Conservation (phyloP, 2,113 vertebrate genomes). For the Terrapene triunguis region DNA sequence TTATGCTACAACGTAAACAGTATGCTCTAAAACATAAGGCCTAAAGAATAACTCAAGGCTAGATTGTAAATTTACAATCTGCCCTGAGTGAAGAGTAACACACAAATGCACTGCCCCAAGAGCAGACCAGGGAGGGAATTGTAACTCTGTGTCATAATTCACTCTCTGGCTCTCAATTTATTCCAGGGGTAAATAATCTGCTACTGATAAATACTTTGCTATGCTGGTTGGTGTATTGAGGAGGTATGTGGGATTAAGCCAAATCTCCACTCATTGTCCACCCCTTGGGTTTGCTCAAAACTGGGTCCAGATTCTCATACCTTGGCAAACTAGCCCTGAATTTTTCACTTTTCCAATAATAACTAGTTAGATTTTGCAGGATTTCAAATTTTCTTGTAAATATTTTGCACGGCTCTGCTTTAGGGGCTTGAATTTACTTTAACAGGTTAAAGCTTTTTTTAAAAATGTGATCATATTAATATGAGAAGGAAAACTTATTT, state of each 20-base stretch:
- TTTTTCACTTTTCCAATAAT: not conserved
- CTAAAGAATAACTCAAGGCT: not conserved
- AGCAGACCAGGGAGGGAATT: not conserved
- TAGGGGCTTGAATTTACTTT: not conserved
- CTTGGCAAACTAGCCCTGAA: not conserved
- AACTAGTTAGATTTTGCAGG: accelerated
- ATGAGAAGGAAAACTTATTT: not conserved
- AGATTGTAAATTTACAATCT: not conserved
- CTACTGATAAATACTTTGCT: not conserved
- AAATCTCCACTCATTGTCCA: not conserved
- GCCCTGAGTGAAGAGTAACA: not conserved
- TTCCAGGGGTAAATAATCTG: not conserved
- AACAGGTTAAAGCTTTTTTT: accelerated
- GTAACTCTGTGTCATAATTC: not conserved
- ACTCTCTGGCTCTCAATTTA: not conserved
- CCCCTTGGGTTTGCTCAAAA: accelerated
- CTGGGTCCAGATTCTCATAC: accelerated
- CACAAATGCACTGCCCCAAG: accelerated
- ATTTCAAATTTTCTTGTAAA: not conserved
- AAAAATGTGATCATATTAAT: not conserved
- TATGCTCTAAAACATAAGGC: accelerated
- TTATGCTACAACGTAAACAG: not conserved
- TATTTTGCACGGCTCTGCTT: not conserved
- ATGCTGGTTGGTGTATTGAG: accelerated
- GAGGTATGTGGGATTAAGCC: not conserved